Conservation (phyloP, 2,888 invertebrate species). For the Leptopterna dolabrata region DNA sequence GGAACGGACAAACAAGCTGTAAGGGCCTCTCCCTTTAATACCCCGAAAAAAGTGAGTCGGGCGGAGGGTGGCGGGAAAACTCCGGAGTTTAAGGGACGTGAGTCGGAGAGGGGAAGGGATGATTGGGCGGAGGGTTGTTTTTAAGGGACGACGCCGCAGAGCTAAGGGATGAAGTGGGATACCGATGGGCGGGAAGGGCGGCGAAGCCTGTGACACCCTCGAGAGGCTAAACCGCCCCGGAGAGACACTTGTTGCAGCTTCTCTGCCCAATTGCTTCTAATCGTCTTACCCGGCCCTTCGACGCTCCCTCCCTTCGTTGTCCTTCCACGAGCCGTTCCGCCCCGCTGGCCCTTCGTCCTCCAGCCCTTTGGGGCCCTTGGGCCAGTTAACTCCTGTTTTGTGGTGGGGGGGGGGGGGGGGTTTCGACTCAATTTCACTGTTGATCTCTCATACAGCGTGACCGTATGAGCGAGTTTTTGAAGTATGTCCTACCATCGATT, state of each 20-base stretch:
- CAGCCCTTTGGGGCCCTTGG: too few species aligned
- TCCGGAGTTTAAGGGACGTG: background rate
- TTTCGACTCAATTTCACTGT: too few species aligned
- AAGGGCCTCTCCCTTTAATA: conserved; percentile 32
- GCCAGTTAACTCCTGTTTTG: too few species aligned
- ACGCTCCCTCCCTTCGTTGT: background rate
- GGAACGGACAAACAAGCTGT: conserved; percentile 32
- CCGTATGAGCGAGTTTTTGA: too few species aligned
- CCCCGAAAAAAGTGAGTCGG: background rate
- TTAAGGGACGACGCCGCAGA: conserved; percentile 51
- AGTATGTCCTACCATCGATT: too few species aligned
- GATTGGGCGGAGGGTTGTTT: conserved; percentile 21
- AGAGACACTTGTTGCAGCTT: conserved; percentile 59
- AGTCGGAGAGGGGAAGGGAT: background rate
- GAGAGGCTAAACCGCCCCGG: conserved; percentile 38
- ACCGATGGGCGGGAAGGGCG: background rate
- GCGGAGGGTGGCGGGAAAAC: background rate
- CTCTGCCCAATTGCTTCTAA: conserved; percentile 59
- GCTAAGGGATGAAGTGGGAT: conserved; percentile 27
- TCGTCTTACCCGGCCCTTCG: conserved; percentile 54
- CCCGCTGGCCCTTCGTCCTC: too few species aligned
- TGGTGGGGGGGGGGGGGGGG: too few species aligned
- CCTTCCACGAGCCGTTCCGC: background rate
- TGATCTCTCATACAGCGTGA: too few species aligned
- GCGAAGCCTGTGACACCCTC: conserved; percentile 33